These are phyloP conservation scores for Yoshiicerus persimilis DNA, from an alignment of 1,140 invertebrate species.

Conservation along the genomic window DNA sequence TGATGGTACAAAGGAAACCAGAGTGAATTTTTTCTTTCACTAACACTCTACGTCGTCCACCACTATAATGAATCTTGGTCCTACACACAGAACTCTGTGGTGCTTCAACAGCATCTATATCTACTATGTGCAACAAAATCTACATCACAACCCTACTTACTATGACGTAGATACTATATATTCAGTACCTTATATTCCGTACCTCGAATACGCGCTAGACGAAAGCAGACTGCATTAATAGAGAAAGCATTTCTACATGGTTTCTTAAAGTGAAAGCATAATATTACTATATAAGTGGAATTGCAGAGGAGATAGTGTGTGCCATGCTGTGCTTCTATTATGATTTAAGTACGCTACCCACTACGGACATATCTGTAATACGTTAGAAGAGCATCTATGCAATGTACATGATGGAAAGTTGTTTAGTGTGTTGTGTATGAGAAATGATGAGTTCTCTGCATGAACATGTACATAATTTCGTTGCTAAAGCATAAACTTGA, in stretches of 20 bases:
- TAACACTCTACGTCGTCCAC: neutral
- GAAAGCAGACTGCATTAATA: too few relatives aligned
- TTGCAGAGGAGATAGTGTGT: too few relatives aligned
- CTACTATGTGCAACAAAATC: neutral
- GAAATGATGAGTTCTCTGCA: slow-evolving; percentile 12
- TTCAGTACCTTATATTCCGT: neutral
- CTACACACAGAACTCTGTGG: neutral
- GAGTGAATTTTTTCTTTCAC: neutral
- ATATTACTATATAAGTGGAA: too few relatives aligned
- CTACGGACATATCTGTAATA: neutral
- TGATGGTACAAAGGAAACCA: neutral
- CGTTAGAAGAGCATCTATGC: neutral
- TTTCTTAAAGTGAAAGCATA: neutral
- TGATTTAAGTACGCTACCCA: neutral
- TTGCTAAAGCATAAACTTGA: neutral
- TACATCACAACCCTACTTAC: neutral
- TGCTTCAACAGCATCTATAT: neutral
- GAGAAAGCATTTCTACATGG: neutral
- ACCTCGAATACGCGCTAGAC: too few relatives aligned
- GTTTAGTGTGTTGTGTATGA: neutral
- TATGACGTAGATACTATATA: neutral
- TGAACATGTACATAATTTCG: neutral
- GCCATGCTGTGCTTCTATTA: neutral
- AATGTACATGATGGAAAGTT: neutral
- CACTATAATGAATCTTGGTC: neutral